These are phyloP conservation scores for Hormaphis cornu DNA, from an alignment of 1,140 invertebrate species.

Conservation along the genomic window DNA sequence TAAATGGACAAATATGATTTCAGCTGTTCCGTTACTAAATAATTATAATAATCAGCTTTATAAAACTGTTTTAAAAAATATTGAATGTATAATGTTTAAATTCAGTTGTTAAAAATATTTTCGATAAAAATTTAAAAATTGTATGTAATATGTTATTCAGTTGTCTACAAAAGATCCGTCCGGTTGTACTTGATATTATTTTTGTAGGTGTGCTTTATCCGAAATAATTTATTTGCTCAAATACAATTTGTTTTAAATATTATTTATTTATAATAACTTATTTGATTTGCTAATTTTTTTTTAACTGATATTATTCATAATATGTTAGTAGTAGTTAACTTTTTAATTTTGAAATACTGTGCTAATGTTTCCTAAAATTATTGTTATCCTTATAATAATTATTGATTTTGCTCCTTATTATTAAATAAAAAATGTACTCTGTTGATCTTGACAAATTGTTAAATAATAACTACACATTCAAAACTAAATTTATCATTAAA, in stretches of 20 bases:
- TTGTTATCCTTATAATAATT: background rate
- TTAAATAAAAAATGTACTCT: background rate
- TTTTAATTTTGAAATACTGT: background rate
- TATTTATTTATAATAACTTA: constrained; percentile 17
- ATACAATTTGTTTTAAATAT: constrained; percentile 17
- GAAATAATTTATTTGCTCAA: constrained; percentile 29
- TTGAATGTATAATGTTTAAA: background rate
- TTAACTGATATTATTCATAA: background rate
- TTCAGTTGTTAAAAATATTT: background rate
- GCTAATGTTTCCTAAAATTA: background rate
- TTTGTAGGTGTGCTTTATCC: constrained; percentile 22
- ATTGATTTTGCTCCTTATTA: background rate
- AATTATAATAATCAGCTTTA: constrained; percentile 15
- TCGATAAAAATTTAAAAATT: background rate
- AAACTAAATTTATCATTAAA: constrained; percentile 16
- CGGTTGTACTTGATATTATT: background rate
- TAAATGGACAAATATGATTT: constrained; percentile 5
- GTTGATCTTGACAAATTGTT: constrained; percentile 17
- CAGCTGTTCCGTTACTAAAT: background rate
- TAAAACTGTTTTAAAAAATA: background rate
- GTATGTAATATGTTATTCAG: constrained; percentile 14
- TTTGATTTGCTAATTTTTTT: background rate
- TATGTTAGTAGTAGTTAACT: constrained; percentile 7
- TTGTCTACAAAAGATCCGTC: constrained; percentile 23
- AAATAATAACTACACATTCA: background rate